phyloP scores from a whole-genome alignment of 2,888 invertebrate genomes.

The Tetranychus truncatus region DNA sequence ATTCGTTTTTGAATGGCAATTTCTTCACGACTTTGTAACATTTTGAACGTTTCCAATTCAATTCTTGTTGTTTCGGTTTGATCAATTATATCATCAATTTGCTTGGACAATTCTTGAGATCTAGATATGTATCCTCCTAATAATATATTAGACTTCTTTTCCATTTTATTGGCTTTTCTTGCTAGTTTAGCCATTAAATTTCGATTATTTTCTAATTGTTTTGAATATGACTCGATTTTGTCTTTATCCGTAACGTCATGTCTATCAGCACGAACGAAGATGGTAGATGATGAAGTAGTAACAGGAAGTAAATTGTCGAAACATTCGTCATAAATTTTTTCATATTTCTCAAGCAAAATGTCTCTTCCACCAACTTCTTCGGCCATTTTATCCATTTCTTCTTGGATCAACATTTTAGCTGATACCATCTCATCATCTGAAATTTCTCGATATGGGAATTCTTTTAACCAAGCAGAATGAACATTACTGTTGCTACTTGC shows the following conservation, averaged over 20 bases:
- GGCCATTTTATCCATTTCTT: constrained; percentile 66
- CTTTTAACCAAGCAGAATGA: constrained; percentile 36
- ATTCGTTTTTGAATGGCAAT: constrained; percentile 73
- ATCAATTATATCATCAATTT: constrained; percentile 63
- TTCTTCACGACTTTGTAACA: constrained; percentile 69
- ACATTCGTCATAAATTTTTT: constrained; percentile 94
- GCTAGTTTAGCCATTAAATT: constrained; percentile 80
- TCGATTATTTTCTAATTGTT: constrained; percentile 67
- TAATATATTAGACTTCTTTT: constrained; percentile 87
- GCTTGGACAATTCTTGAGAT: constrained; percentile 68
- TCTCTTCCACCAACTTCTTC: constrained; percentile 93
- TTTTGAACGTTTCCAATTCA: constrained; percentile 74
- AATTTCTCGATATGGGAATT: constrained; percentile 46
- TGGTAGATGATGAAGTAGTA: constrained; percentile 54
- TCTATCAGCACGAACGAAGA: constrained; percentile 80
- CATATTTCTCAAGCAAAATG: constrained; percentile 69
- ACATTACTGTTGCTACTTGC: constrained; percentile 23
- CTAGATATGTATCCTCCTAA: constrained; percentile 73
- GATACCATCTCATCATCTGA: constrained; percentile 27
- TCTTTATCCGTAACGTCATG: constrained; percentile 82
- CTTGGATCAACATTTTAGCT: constrained; percentile 47
- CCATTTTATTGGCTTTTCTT: constrained; percentile 87
- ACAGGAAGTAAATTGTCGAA: constrained; percentile 67
- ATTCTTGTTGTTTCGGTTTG: constrained; percentile 74
- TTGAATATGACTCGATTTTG: constrained; percentile 40